Evolutionary conservation across 2,888 invertebrate genomes (phyloP), one percentile per base, ranked within the genome.

Genomic region (Mimas tiliae): DNA sequence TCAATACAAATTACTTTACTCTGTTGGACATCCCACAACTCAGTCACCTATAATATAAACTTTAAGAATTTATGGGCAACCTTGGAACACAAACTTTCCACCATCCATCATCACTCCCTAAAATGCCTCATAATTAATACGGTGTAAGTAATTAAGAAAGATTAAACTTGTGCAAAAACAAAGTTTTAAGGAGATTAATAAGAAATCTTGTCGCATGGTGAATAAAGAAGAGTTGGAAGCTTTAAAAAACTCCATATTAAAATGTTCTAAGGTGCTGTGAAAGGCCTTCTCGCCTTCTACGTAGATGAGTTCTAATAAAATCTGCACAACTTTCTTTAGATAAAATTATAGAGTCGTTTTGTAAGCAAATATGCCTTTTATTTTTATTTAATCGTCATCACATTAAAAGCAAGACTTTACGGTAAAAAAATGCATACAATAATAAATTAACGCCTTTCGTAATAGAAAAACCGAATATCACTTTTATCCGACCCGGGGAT

Each of bases 231-330:
- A 19, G 19, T 4, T 19, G 63, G 66, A 65, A 68, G 63, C 74
- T 73, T 77, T 76, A 19, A 65, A 78, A 77, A 76, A 71, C 70
- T 75, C 70, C 71, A 79, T 80, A 86, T 82, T 80, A 82, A 81
- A 82, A 74, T 74, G 73, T 69, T 27, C 78, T 72, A 76, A 81
- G 81, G 78, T 75, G 73, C 70, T 74, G 70, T 78, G 74, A 79
- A 81, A 78, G 80, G 79, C 67, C 76, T 62, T 34, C 34, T 19
- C 62, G 67, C 66, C 70, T 67, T 62, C 63, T 21, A 70, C 71
- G 65, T 70, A 73, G 73, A 69, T 69, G 72, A 71, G 71, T 75
- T 77, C 71, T 75, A 78, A 78, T 74, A 71, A 75, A 75, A 73
- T 64, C 69, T 65, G 64, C 42, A 62, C 63, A 72, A 76, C 73